Evolutionary conservation across 53 echinoderm and acorn worm genomes (phyloP).

Genomic region (Echinometra lucunter): DNA sequence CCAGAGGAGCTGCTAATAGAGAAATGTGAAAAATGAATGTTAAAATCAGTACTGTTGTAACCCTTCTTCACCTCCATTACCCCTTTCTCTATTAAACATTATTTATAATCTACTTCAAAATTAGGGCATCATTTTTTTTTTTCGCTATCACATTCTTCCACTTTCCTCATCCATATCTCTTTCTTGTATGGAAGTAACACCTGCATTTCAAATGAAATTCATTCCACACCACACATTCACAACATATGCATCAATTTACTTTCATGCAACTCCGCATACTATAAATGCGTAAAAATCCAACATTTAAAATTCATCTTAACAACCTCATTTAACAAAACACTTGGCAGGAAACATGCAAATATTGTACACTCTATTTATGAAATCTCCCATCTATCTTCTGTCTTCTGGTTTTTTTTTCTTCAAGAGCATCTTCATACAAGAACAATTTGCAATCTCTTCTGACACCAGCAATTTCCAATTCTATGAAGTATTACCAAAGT

Average conservation of each 20-base stretch:
- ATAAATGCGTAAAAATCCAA: neutral
- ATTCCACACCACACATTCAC: neutral
- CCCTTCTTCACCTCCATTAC: neutral
- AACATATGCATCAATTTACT: neutral
- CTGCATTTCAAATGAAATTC: neutral
- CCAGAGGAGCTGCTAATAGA: slow-evolving; percentile 76
- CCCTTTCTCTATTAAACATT: neutral
- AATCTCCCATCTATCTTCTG: neutral
- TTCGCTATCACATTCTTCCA: neutral
- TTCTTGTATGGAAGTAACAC: neutral
- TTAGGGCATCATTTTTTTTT: neutral
- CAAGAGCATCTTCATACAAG: neutral
- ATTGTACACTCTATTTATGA: neutral
- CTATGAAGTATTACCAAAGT: neutral
- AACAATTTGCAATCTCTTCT: neutral
- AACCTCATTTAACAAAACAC: neutral
- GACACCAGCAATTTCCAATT: neutral
- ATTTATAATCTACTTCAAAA: too few species aligned
- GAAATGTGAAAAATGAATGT: neutral
- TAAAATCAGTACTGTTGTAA: neutral
- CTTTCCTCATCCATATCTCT: neutral
- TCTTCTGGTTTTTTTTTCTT: neutral
- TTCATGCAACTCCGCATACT: neutral
- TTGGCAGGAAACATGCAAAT: neutral
- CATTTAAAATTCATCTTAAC: neutral